Conservation (phyloP, 2,888 invertebrate genomes). For the Arge pagana region DNA sequence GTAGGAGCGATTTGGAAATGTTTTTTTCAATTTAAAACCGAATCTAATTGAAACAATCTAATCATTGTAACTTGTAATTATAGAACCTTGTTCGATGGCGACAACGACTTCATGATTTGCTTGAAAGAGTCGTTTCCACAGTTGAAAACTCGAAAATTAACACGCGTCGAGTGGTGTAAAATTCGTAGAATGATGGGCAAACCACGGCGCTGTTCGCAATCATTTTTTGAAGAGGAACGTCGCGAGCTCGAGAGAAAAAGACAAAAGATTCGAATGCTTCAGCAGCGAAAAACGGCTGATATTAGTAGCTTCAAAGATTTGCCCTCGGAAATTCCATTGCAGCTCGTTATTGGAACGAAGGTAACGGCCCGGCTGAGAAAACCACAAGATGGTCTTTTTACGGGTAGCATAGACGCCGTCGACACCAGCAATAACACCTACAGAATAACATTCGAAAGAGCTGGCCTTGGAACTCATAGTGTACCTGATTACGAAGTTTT, state of each 20-base stretch:
- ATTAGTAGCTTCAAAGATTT: constrained; percentile 80
- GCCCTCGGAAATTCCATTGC: constrained; percentile 92
- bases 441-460: constrained; percentile 90
- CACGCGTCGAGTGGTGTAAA: constrained; percentile 93
- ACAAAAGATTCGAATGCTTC: constrained; percentile 88
- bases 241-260: constrained; percentile 87
- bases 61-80: constrained; percentile 29
- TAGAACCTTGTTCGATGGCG: constrained; percentile 89
- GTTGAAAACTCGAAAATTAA: constrained; percentile 80
- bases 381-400: constrained; percentile 95
- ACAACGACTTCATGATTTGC: constrained; percentile 95
- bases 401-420: constrained; percentile 92
- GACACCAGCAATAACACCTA: constrained; percentile 94
- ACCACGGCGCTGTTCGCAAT: constrained; percentile 90
- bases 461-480: constrained; percentile 91
- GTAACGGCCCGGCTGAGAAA: constrained; percentile 86
- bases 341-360: constrained; percentile 93
- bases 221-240: constrained; percentile 95
- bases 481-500: constrained; percentile 96
- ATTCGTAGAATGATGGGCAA: constrained; percentile 96
- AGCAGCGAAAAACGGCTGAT: constrained; percentile 86
- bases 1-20: constrained; percentile 50
- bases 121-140: constrained; percentile 93
- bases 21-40: constrained; percentile 8
- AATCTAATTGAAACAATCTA: background rate